Evolutionary conservation across 1,140 invertebrate species (phyloP).

Genomic region (Streblospio benedicti): DNA sequence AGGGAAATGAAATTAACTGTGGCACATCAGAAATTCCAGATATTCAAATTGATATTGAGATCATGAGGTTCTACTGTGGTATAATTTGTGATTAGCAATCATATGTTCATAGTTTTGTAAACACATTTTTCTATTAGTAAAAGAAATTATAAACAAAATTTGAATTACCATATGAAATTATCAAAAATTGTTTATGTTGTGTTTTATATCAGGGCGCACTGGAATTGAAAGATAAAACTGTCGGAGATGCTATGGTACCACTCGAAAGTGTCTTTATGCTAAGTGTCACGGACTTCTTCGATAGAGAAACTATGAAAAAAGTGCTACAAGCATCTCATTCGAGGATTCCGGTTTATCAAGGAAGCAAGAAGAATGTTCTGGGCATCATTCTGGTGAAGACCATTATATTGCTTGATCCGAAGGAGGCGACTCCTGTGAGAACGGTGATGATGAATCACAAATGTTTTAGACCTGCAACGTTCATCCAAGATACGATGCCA

Average conservation of each 20-base stretch:
- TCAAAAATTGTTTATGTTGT: no score
- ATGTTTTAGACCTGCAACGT: conserved; percentile 20
- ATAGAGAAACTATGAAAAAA: conserved; percentile 28
- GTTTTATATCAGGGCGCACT: conserved; percentile 30
- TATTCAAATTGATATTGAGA: no score
- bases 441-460: conserved; percentile 21
- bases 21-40: no score
- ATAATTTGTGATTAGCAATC: no score
- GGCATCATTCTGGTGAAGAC: conserved; percentile 35
- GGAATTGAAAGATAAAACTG: conserved; percentile 38
- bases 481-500: conserved; percentile 28
- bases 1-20: no score
- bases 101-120: no score
- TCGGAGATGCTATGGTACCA: conserved; percentile 34
- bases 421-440: conserved; percentile 26
- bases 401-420: conserved; percentile 30
- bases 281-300: conserved; percentile 22
- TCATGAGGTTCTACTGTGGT: no score
- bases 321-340: conserved; percentile 31
- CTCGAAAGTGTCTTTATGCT: conserved; percentile 35
- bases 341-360: conserved; percentile 37
- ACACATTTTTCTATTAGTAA: no score
- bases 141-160: no score
- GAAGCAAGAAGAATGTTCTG: conserved; percentile 24
- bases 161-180: no score